Evolutionary conservation across 2,797 vertebrate species (phyloP).

Genomic region (Coregonus ussuriensis): DNA sequence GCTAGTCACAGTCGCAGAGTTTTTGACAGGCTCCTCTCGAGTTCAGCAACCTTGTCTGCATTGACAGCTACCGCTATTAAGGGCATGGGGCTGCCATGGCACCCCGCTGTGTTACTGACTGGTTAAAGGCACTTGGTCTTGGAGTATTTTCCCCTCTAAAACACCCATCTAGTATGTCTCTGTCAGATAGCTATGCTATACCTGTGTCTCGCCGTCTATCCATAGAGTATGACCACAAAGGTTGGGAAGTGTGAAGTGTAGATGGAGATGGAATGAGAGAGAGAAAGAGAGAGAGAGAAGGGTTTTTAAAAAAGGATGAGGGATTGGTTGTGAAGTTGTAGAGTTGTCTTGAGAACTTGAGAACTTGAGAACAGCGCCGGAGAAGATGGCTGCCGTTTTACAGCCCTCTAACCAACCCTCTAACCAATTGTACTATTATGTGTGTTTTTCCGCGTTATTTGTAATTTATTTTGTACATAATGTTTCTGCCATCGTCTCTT

Average conservation of each 20-base stretch:
- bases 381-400: too few relatives aligned
- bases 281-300: neutral
- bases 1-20: slow-evolving; percentile 59
- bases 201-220: neutral
- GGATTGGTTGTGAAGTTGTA: neutral
- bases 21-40: slow-evolving; percentile 64
- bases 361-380: too few relatives aligned
- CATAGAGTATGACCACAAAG: neutral
- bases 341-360: neutral
- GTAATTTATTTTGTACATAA: too few relatives aligned
- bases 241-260: neutral
- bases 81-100: slow-evolving; percentile 50
- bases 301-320: neutral
- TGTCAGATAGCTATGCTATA: neutral
- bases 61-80: slow-evolving; percentile 66
- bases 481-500: too few relatives aligned
- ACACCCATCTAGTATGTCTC: slow-evolving; percentile 24
- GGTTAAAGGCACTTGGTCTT: slow-evolving; percentile 33
- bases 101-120: slow-evolving; percentile 50
- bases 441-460: too few relatives aligned
- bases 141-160: slow-evolving; percentile 25
- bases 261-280: neutral
- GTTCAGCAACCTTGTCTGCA: slow-evolving; percentile 62
- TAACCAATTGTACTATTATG: too few relatives aligned
- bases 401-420: too few relatives aligned